Conservation (phyloP, 2,888 invertebrate genomes). For the Napeogenes inachia region DNA sequence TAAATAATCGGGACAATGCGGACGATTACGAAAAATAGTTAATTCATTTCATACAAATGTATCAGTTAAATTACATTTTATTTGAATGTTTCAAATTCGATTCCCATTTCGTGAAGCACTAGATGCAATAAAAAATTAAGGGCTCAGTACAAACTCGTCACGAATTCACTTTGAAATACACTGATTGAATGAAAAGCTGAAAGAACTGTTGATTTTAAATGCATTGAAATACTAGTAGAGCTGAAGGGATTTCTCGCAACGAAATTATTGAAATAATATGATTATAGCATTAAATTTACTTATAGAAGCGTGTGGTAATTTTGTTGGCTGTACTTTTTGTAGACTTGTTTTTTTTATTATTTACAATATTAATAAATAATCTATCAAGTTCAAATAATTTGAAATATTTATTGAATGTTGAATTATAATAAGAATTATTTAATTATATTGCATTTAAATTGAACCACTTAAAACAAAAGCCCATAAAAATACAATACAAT, state of each 20-base stretch:
- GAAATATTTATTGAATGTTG: no score
- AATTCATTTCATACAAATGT: neutral
- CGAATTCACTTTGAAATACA: constrained; percentile 5
- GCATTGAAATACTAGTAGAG: neutral
- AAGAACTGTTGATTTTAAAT: constrained; percentile 6
- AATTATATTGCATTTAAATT: no score
- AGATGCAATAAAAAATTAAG: constrained; percentile 5
- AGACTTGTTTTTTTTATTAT: no score
- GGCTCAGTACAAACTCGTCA: constrained; percentile 3
- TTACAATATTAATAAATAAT: no score
- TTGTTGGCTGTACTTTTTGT: neutral
- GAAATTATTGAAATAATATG: neutral
- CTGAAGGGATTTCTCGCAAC: neutral
- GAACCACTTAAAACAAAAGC: no score
- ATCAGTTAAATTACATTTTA: neutral
- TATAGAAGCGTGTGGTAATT: no score
- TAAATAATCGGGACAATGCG: no score
- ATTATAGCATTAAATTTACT: neutral
- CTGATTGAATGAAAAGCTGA: constrained; percentile 6
- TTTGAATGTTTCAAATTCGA: neutral
- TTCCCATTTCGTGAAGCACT: constrained; percentile 4
- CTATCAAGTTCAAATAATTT: no score
- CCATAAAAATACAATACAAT: neutral
- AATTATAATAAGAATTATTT: no score
- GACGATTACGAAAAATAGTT: neutral